Conservation (phyloP, 2,888 invertebrate species). For the Napeogenes inachia region DNA sequence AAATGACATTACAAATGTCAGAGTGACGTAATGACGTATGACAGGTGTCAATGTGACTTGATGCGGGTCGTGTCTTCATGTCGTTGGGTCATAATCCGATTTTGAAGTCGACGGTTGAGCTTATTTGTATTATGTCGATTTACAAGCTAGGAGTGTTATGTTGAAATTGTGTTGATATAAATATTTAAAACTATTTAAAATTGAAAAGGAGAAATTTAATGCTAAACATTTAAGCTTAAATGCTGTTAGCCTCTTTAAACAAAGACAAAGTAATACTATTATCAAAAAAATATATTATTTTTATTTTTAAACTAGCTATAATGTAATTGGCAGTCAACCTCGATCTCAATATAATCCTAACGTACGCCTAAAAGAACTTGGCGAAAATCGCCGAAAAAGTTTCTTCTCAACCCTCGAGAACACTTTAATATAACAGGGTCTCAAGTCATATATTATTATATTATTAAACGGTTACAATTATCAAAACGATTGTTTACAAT, state of each 20-base stretch:
- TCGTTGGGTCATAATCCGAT: conserved; percentile 20
- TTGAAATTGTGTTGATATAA: neutral
- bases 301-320: too few relatives aligned
- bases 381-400: neutral
- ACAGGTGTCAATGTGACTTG: conserved; percentile 20
- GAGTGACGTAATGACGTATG: conserved; percentile 15
- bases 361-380: neutral
- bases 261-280: too few relatives aligned
- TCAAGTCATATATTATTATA: neutral
- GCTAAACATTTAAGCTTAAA: too few relatives aligned
- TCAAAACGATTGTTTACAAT: neutral
- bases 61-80: neutral
- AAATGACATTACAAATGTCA: conserved; percentile 16
- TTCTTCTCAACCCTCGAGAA: neutral
- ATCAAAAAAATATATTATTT: too few relatives aligned
- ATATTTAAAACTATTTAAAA: too few relatives aligned
- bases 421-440: neutral
- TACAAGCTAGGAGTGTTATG: neutral
- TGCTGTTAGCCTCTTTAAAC: too few relatives aligned
- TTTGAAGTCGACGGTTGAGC: conserved; percentile 14
- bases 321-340: too few relatives aligned
- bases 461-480: neutral
- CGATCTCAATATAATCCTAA: neutral
- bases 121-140: conserved; percentile 10
- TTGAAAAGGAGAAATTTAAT: too few relatives aligned